Base-by-base conservation (phyloP, 2,113 vertebrate species). In the Stictonetta naevosa region DNA sequence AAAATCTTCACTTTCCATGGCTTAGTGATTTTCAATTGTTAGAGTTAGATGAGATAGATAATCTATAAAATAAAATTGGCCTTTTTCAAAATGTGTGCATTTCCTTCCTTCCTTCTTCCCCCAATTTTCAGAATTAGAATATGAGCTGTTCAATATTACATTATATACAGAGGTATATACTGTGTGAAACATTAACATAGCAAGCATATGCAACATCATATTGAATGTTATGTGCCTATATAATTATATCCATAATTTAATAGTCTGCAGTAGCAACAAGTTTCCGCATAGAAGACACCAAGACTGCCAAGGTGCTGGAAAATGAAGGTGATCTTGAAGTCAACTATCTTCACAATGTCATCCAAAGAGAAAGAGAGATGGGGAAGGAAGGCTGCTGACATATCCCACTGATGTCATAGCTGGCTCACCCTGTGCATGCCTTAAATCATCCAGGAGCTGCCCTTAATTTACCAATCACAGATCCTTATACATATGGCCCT, bases 321-420 rank as follows among this genome's bases (percentile, higher is more conserved):
- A 86, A n/a, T 18, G n/a, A 53, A 28, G 8, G 8, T 3, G n/a
- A 33, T 23, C 9, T 4, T 38, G 22, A 29, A 44, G 9, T 34
- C 11, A n/a, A 11, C 6, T 2, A 17, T 19, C 7, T 23, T 31
- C 19, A 38, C 4, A 26, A 52, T 25, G 13, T 4, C 66, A 13
- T 21, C 10, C 1, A 0, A 44, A 62, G 28, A 25, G 21, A 42
- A 58, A 40, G 22, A 46, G 53, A 34, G 8, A 10, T 33, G 34
- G 83, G 10, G 25, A 86, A 79, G 40, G 42, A 23, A 52, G 44
- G 13, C 25, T 55, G 28, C 34, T 62, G 40, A 11, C 22, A n/a
- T 1, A 0, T 33, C 33, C 44, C 23, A 60, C 8, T 12, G 6
- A 1, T 19, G 18, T 9, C 4, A 1, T 21, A n/a, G 26, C 31